Percentiles rank a stretch among this genome's conserved stretches.
Evolutionary conservation across 2,113 vertebrate species (phyloP).

Genomic region (Falco punctatus): DNA sequence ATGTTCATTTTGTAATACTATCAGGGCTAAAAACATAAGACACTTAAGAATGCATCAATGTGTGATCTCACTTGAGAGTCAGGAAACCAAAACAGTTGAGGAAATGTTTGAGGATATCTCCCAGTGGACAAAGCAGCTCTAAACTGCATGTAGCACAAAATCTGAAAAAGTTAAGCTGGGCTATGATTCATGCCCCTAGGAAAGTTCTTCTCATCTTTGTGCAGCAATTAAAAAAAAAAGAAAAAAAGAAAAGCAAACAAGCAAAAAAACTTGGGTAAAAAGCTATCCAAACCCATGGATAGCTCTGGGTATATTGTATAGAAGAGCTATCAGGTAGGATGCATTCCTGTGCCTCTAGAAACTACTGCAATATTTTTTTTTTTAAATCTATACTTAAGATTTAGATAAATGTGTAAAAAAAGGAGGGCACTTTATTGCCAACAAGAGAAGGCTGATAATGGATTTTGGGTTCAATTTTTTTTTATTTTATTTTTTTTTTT

Average conservation of each 20-base stretch:
- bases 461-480: background rate
- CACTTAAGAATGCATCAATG: background rate
- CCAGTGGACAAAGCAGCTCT: background rate
- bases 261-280: background rate
- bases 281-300: background rate
- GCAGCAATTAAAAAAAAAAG: background rate
- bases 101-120: background rate
- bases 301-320: background rate
- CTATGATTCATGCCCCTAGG: background rate
- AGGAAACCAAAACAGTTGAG: background rate
- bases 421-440: background rate
- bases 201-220: background rate
- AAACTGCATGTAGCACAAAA: background rate
- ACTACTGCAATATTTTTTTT: background rate
- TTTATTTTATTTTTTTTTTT: background rate
- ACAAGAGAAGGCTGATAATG: background rate
- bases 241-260: background rate
- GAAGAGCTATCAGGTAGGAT: background rate
- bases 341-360: background rate
- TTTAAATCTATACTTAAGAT: background rate
- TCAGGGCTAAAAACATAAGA: background rate
- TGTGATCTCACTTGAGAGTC: background rate
- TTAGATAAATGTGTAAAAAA: background rate
- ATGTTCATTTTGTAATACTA: background rate
- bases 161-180: background rate